Percentiles rank a stretch among this genome's conserved stretches.
These are phyloP conservation scores for Drosophila carrolli DNA, from an alignment of 1,140 invertebrate species.

Conservation along the genomic window DNA sequence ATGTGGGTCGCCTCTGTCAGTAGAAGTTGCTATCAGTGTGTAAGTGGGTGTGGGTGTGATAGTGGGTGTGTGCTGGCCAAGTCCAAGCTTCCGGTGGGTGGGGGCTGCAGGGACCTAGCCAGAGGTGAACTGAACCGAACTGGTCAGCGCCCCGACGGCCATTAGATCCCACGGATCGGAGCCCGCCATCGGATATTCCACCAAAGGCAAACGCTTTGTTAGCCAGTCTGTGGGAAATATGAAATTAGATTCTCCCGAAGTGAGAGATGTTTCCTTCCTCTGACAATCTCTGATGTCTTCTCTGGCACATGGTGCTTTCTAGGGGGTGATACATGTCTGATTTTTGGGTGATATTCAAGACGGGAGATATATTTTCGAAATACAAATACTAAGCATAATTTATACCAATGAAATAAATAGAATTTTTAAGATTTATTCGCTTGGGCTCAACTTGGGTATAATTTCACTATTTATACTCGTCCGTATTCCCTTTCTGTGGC, in stretches of 20 bases:
- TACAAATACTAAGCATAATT: too few relatives aligned
- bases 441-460: too few relatives aligned
- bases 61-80: conserved; percentile 6
- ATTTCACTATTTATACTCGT: neutral
- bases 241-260: conserved; percentile 5
- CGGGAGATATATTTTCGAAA: too few relatives aligned
- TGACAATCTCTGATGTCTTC: too few relatives aligned
- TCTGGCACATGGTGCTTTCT: too few relatives aligned
- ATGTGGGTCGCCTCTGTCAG: conserved; percentile 59
- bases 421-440: too few relatives aligned
- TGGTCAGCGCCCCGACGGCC: conserved; percentile 18
- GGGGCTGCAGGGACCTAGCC: neutral
- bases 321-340: too few relatives aligned
- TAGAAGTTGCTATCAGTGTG: conserved; percentile 20
- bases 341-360: too few relatives aligned
- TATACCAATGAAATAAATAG: too few relatives aligned
- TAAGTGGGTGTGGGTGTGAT: conserved; percentile 1
- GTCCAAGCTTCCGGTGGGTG: conserved; percentile 40
- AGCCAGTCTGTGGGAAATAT: conserved; percentile 13
- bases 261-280: too few relatives aligned
- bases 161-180: conserved; percentile 4
- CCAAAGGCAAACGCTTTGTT: conserved; percentile 7
- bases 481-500: neutral
- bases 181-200: conserved; percentile 8
- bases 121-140: conserved; percentile 29